Percentiles rank a stretch among this genome's conserved stretches.
phyloP scores from a whole-genome alignment of 2,113 vertebrate species.

The Vulpes lagopus region DNA sequence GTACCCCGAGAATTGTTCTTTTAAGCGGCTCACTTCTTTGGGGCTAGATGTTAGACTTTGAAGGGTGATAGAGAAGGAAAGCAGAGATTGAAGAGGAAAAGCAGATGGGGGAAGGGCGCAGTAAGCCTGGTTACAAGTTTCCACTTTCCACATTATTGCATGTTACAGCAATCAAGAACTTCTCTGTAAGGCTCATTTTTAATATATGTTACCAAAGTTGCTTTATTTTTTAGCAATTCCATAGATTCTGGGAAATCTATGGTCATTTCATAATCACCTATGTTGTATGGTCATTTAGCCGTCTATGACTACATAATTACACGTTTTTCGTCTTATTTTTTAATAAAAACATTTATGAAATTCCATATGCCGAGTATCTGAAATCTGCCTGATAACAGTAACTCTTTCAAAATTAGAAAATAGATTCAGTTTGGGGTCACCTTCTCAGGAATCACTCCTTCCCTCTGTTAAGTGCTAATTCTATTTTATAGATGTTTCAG shows the following conservation, averaged over 20 bases:
- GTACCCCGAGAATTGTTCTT: not conserved
- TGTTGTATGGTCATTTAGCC: not conserved
- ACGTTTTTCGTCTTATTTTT: not conserved
- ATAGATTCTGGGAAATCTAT: not conserved
- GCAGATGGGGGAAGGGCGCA: not conserved
- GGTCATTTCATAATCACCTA: not conserved
- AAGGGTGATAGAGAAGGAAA: not conserved
- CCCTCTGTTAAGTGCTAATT: not conserved
- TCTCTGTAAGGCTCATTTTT: not conserved
- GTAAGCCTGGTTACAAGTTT: not conserved
- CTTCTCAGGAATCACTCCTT: not conserved
- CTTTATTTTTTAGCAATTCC: not conserved
- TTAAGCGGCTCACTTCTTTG: not conserved
- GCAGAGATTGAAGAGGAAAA: not conserved
- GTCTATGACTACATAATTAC: not conserved
- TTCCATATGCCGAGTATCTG: not conserved
- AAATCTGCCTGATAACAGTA: not conserved
- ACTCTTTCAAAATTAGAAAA: slow-evolving; percentile 26
- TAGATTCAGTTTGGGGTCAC: not conserved
- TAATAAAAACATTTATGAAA: not conserved
- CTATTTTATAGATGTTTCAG: not conserved
- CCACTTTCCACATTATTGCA: not conserved
- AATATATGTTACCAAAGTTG: not conserved
- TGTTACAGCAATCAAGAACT: not conserved
- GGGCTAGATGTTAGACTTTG: not conserved